A percentile compares a stretch with the other conserved stretches of the same genome.
These are phyloP conservation scores for Cochlearius cochlearius DNA, from an alignment of 2,113 vertebrate genomes.

Conservation along the genomic window DNA sequence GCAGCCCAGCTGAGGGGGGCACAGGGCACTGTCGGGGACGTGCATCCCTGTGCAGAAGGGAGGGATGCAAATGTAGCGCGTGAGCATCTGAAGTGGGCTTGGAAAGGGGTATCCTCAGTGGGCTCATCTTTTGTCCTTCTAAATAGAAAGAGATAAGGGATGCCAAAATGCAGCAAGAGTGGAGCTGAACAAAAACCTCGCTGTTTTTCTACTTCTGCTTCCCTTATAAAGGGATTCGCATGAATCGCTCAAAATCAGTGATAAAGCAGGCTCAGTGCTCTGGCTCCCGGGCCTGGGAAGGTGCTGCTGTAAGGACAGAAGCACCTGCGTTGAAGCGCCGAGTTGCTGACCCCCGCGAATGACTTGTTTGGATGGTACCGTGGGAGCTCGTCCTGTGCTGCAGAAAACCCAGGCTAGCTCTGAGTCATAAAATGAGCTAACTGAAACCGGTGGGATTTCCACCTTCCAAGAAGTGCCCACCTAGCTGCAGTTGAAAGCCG, in stretches of 20 bases:
- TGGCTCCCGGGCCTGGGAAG: not conserved
- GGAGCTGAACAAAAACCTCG: not conserved
- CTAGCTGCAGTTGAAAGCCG: conserved; percentile 21
- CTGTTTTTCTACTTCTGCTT: not conserved
- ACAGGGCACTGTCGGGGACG: accelerated
- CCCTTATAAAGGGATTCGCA: not conserved
- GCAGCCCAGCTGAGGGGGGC: not conserved
- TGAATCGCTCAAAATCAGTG: not conserved
- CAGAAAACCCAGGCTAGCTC: not conserved
- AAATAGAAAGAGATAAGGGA: not conserved
- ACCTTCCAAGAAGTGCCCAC: conserved; percentile 32
- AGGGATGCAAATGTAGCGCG: not conserved
- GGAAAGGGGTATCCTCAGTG: not conserved
- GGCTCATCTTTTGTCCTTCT: not conserved
- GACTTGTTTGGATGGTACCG: not conserved
- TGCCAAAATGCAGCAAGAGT: not conserved
- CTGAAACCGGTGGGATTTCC: not conserved
- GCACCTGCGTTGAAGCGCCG: not conserved
- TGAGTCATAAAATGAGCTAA: not conserved
- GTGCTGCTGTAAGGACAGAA: not conserved
- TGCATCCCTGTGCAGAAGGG: not conserved
- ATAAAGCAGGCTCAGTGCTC: not conserved
- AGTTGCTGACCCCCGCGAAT: not conserved
- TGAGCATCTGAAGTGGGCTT: not conserved
- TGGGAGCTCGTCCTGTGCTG: not conserved